These are phyloP conservation scores for Pitangus sulphuratus DNA, from an alignment of 2,797 vertebrate genomes.

Conservation along the genomic window DNA sequence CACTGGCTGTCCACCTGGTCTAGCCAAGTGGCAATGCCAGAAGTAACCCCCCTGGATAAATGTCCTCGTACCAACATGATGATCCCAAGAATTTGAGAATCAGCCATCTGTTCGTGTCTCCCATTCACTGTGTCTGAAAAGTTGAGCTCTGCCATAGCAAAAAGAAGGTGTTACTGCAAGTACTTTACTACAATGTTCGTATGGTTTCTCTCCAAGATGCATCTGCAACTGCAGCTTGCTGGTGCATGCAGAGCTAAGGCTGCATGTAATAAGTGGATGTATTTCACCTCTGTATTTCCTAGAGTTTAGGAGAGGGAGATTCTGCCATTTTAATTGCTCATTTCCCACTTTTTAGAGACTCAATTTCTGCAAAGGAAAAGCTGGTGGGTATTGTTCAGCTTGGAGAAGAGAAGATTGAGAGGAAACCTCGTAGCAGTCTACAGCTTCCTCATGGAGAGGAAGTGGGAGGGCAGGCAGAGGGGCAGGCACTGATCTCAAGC, in stretches of 20 bases:
- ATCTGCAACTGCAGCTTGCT: neutral
- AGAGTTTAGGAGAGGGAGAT: neutral
- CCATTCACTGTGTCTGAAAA: neutral
- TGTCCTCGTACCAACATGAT: fast-evolving
- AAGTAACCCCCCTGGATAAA: neutral
- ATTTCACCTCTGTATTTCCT: neutral
- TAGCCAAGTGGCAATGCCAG: neutral
- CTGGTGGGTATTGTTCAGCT: neutral
- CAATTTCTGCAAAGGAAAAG: neutral
- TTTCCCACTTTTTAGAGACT: neutral
- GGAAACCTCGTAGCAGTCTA: neutral
- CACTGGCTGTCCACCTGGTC: neutral
- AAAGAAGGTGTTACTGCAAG: neutral
- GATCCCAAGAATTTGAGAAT: neutral
- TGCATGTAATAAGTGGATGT: neutral
- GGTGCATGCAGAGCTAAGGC: neutral
- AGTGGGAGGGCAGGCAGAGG: neutral
- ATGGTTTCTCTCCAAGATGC: neutral
- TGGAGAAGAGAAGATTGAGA: neutral
- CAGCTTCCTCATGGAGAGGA: neutral
- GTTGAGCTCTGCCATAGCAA: neutral
- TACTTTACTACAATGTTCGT: neutral
- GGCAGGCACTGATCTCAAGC: neutral
- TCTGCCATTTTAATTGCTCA: neutral
- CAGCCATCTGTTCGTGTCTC: neutral